Percentiles rank a stretch among this genome's conserved stretches.
phyloP scores from a whole-genome alignment of 1,140 invertebrate genomes.

The Diploscapter pachys region DNA sequence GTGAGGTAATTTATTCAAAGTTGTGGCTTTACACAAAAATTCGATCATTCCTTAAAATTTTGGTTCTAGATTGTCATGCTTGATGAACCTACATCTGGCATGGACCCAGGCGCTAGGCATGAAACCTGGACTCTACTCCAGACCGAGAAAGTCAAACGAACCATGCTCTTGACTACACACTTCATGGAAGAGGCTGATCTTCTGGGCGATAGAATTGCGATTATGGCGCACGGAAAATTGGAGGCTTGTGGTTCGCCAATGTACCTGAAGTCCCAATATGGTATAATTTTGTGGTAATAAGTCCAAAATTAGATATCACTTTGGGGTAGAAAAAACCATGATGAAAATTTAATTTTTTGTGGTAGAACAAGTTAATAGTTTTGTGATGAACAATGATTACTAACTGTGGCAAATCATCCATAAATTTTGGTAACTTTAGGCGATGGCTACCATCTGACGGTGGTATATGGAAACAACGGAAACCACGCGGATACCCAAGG shows the following conservation, averaged over 20 bases:
- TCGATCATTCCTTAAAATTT: neutral
- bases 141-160: constrained; percentile 59
- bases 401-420: neutral
- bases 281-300: constrained; percentile 37
- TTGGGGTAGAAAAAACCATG: too few relatives aligned
- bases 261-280: constrained; percentile 68
- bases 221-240: constrained; percentile 66
- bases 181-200: constrained; percentile 69
- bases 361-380: too few relatives aligned
- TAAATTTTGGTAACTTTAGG: constrained; percentile 49
- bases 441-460: constrained; percentile 63
- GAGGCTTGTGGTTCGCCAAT: constrained; percentile 68
- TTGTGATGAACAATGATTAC: neutral
- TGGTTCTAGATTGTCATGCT: constrained; percentile 60
- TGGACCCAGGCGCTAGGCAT: constrained; percentile 65
- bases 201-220: constrained; percentile 70
- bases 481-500: constrained; percentile 6
- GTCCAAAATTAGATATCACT: too few relatives aligned
- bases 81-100: constrained; percentile 67
- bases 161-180: constrained; percentile 71
- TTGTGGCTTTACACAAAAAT: neutral
- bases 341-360: too few relatives aligned
- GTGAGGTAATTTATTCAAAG: constrained; percentile 52
- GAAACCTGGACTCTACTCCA: constrained; percentile 63
- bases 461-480: constrained; percentile 35